Percentiles rank a stretch among this genome's conserved stretches.
Conservation (phyloP, 2,113 vertebrate genomes). For the Eleginops maclovinus region DNA sequence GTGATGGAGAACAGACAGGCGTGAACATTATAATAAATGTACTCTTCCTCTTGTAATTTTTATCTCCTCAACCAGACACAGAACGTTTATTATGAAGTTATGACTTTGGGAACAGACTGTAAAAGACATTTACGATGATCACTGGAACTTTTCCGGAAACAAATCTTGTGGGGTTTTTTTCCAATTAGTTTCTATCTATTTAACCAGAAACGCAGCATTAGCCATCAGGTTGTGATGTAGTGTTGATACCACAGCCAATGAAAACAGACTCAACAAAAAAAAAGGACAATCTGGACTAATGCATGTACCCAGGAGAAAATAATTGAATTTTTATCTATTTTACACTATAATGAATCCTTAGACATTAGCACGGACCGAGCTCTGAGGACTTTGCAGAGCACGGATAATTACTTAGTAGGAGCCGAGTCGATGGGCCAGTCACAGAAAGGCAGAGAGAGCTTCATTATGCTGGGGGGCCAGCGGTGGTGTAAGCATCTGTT, state of each 20-base stretch:
- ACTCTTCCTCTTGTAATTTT: constrained; percentile 19
- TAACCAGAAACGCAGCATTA: constrained; percentile 41
- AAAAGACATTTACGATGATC: constrained; percentile 34
- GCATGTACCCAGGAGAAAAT: constrained; percentile 66
- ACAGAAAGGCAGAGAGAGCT: constrained; percentile 23
- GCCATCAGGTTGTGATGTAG: constrained; percentile 46
- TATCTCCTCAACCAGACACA: constrained; percentile 44
- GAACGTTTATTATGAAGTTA: constrained; percentile 4
- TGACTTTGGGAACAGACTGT: constrained; percentile 22
- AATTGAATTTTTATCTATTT: constrained; percentile 82
- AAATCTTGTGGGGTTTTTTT: background rate
- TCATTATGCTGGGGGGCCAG: constrained; percentile 38
- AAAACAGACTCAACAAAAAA: constrained; percentile 42
- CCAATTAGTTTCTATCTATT: constrained; percentile 50
- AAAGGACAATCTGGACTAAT: constrained; percentile 57
- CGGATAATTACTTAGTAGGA: constrained; percentile 67
- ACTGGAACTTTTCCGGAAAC: constrained; percentile 34
- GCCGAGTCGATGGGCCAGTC: constrained; percentile 63
- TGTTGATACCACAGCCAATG: constrained; percentile 52
- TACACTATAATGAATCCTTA: constrained; percentile 75
- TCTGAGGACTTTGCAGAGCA: constrained; percentile 47
- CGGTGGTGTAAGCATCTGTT: constrained; percentile 41
- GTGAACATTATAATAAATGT: background rate
- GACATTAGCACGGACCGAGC: constrained; percentile 59
- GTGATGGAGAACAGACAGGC: constrained; percentile 11